Percentiles rank a stretch among this genome's conserved stretches.
Evolutionary conservation across 92 coral and sea anemone species (phyloP).

Genomic region (Micromussa lordhowensis): DNA sequence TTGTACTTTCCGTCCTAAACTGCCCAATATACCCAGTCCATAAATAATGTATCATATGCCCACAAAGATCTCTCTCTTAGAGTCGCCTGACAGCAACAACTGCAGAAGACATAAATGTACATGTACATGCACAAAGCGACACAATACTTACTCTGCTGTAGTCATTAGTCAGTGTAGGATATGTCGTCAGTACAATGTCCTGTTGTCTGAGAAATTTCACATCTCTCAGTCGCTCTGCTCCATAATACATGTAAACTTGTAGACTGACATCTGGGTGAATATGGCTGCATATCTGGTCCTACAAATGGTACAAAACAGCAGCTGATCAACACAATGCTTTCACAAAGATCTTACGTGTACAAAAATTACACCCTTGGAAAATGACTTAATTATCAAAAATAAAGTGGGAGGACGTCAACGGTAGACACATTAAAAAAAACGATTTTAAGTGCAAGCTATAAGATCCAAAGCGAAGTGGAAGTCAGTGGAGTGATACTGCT

Average conservation of each 20-base stretch:
- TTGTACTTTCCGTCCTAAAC: no score
- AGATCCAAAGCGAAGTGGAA: no score
- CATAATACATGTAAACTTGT: constrained; percentile 83
- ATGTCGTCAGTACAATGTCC: constrained; percentile 82
- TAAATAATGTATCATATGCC: no score
- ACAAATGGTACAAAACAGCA: background rate
- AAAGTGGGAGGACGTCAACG: no score
- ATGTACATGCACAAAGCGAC: background rate
- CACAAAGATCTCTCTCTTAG: background rate
- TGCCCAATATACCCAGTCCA: no score
- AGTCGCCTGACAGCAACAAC: no score
- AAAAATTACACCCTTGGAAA: no score
- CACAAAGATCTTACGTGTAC: background rate
- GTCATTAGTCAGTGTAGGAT: constrained; percentile 81
- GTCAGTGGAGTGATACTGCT: no score
- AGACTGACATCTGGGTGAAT: constrained; percentile 75
- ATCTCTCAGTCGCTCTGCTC: constrained; percentile 83
- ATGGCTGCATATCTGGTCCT: constrained; percentile 88
- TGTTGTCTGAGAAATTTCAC: constrained; percentile 76
- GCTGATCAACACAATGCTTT: background rate
- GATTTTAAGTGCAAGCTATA: no score
- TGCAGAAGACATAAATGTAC: background rate
- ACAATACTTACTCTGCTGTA: constrained; percentile 52
- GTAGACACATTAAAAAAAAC: no score
- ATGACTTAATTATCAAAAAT: no score